These are phyloP conservation scores for Machimus atricapillus DNA, from an alignment of 2,888 invertebrate genomes.

Conservation along the genomic window DNA sequence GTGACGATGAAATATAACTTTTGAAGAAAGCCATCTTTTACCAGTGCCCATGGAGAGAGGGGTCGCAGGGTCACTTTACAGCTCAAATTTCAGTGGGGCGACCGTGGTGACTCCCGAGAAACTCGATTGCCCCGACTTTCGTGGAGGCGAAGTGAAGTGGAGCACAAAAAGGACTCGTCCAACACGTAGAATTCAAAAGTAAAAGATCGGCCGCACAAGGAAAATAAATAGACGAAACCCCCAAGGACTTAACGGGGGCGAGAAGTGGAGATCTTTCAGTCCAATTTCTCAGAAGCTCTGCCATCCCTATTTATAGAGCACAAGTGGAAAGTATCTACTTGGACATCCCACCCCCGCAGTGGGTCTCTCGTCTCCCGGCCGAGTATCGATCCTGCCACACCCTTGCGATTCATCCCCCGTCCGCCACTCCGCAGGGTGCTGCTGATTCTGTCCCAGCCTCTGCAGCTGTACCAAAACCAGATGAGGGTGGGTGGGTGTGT, in stretches of 20 bases:
- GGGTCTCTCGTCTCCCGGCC: background rate
- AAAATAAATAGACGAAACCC: conserved; percentile 4
- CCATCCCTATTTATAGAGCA: conserved; percentile 17
- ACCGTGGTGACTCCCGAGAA: background rate
- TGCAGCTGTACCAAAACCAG: background rate
- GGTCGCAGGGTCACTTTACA: background rate
- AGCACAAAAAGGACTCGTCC: background rate
- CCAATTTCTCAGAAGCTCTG: background rate
- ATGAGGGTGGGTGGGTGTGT: background rate
- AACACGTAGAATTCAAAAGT: conserved; percentile 16
- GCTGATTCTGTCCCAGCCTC: background rate
- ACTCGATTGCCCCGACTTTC: background rate
- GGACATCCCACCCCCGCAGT: background rate
- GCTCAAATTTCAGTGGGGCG: background rate
- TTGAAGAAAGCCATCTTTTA: background rate
- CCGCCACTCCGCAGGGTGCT: background rate
- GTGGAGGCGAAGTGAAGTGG: background rate
- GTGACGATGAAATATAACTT: background rate
- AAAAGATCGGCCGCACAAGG: conserved; percentile 1
- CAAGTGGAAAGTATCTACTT: conserved; percentile 15
- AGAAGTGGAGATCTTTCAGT: background rate
- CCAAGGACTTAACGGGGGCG: background rate
- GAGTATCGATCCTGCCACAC: conserved; percentile 36
- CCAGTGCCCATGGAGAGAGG: background rate
- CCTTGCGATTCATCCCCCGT: conserved; percentile 5